Conservation (phyloP, 1,140 invertebrate species). For the Formica exsecta region DNA sequence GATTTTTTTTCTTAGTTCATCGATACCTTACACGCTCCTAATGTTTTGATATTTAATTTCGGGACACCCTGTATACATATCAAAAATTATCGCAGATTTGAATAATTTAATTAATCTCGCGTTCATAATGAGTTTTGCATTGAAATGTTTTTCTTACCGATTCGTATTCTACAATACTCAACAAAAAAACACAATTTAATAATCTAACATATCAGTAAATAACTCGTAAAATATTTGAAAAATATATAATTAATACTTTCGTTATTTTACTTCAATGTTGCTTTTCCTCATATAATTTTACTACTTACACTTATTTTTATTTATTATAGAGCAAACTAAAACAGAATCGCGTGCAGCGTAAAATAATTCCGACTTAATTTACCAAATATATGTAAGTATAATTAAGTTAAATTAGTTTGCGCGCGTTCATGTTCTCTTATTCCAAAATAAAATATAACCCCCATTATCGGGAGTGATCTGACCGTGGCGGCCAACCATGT, state of each 20-base stretch:
- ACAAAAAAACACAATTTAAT: background rate
- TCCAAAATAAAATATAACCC: slow-evolving; percentile 20
- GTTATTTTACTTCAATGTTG: background rate
- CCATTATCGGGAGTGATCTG: slow-evolving; percentile 29
- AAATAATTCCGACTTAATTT: slow-evolving; percentile 39
- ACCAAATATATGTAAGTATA: slow-evolving; percentile 23
- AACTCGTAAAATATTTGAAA: background rate
- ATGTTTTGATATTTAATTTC: too few species aligned
- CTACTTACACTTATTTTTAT: slow-evolving; percentile 9
- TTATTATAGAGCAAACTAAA: background rate
- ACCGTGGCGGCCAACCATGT: background rate
- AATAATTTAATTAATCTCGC: slow-evolving; percentile 13
- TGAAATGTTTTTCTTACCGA: background rate
- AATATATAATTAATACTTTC: background rate
- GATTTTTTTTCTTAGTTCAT: too few species aligned
- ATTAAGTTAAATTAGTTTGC: slow-evolving; percentile 21
- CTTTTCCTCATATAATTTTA: background rate
- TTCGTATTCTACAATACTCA: background rate
- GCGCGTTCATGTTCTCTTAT: slow-evolving; percentile 18
- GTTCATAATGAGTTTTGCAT: background rate
- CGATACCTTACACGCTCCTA: too few species aligned
- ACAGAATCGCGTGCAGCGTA: slow-evolving; percentile 35
- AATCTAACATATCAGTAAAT: background rate
- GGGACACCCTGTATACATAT: background rate
- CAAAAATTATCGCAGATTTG: background rate